Conservation (phyloP, 2,888 invertebrate genomes). For the Elegia similella region DNA sequence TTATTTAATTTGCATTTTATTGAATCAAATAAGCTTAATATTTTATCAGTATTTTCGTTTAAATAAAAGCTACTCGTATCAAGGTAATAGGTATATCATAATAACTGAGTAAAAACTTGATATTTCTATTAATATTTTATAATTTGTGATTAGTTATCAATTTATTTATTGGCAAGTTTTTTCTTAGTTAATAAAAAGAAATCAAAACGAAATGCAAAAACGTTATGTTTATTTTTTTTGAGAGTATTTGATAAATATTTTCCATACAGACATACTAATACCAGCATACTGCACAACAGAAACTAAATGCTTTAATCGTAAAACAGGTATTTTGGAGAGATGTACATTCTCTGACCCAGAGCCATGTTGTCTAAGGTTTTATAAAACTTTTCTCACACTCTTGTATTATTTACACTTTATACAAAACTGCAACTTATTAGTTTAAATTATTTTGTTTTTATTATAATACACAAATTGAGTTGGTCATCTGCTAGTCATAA, state of each 20-base stretch:
- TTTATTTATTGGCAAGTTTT: no score
- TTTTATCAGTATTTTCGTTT: no score
- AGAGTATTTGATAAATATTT: not conserved
- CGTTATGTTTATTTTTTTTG: no score
- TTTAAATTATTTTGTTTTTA: not conserved
- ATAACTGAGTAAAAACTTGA: no score
- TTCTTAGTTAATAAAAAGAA: no score
- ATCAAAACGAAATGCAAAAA: no score
- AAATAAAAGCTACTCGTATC: no score
- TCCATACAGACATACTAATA: constrained; percentile 3
- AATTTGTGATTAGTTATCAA: no score
- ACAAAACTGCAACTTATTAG: constrained; percentile 22
- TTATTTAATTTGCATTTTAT: no score
- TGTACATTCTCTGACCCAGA: constrained; percentile 58
- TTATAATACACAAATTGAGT: not conserved
- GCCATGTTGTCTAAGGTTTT: constrained; percentile 54
- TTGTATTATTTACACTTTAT: constrained; percentile 39
- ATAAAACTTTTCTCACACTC: constrained; percentile 38
- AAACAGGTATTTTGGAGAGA: constrained; percentile 79
- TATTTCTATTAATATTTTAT: no score
- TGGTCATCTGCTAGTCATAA: not conserved
- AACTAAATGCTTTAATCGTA: constrained; percentile 76
- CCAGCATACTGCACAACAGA: constrained; percentile 59
- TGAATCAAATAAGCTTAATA: no score
- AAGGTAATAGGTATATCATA: no score